Base-by-base conservation (phyloP, 2,797 vertebrate species). In the Molossus molossus region DNA sequence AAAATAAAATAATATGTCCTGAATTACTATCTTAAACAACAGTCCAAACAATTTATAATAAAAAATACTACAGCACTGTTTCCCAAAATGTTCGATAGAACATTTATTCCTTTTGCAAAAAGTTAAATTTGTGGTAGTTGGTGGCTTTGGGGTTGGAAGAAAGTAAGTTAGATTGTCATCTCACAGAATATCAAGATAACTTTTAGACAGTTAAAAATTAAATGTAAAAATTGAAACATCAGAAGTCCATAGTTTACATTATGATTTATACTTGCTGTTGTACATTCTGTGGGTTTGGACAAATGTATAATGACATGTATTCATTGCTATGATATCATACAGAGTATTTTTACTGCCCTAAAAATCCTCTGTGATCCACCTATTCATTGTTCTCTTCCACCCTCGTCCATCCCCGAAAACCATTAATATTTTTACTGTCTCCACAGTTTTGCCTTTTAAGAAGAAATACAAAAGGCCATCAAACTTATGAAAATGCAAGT, bases 1-100 rank as follows among this genome's bases (percentile, higher is more conserved):
- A 75, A 20, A 95, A 33, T 87, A 87, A 90, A 94, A 90, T 94
- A 20, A 29, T 69, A 23, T 69, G 40, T 88, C 15, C 29, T 86
- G 94, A 83, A 67, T 87, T 82, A 79, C 6, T 60, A 72, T 48
- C 53, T 92, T 92, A 86, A 88, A 80, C 14, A 50, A 64, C 81
- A 70, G 23, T 18, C 77, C 60, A 92, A 77, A 77, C 69, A n/a
- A 70, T 81, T 72, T 25, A 82, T 92, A 91, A 69, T 85, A 85
- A 69, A 57, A 90, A 73, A 67, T 14, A 40, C 9, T 67, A 11
- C 2, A 95, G 1, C 1, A 27, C 5, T 84, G 3, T 75, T 88
- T 73, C 33, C 13, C 27, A 79, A 95, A 80, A 60, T 70, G 15
- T 90, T 64, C 33, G 33, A 79, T 40, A 57, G 33, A 84, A 75